Evolutionary conservation across 2,113 vertebrate genomes (phyloP).

Genomic region (Arothron firmamentum): DNA sequence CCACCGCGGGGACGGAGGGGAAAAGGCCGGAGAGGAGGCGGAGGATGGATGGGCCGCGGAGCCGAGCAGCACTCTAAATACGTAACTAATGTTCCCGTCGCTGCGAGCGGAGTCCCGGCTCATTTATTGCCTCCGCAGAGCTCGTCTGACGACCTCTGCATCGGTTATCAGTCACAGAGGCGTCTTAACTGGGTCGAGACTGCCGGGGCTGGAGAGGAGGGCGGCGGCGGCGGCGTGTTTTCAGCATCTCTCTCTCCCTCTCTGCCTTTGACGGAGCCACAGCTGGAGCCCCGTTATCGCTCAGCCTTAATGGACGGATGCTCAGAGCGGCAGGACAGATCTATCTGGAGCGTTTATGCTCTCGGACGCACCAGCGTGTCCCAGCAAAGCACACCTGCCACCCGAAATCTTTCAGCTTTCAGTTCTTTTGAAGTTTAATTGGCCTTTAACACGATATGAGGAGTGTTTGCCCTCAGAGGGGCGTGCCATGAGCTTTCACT

Average conservation of each 20-base stretch:
- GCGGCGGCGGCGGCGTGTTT: slow-evolving; percentile 15
- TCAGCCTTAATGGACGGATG: slow-evolving; percentile 53
- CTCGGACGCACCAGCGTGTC: slow-evolving; percentile 43
- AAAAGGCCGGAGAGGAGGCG: slow-evolving; percentile 7
- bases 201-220: slow-evolving; percentile 42
- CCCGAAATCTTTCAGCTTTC: neutral
- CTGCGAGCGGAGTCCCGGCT: slow-evolving; percentile 54
- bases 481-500: neutral
- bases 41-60: slow-evolving; percentile 42
- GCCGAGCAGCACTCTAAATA: slow-evolving; percentile 66
- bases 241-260: slow-evolving; percentile 22
- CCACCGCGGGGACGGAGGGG: slow-evolving; percentile 1
- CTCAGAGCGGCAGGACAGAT: slow-evolving; percentile 46
- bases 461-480: neutral
- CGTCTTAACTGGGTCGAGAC: slow-evolving; percentile 75
- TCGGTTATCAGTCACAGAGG: slow-evolving; percentile 72
- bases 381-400: slow-evolving; percentile 44
- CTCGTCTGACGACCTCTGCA: slow-evolving; percentile 63
- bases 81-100: slow-evolving; percentile 67
- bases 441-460: neutral
- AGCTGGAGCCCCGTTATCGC: slow-evolving; percentile 67
- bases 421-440: neutral
- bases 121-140: slow-evolving; percentile 77
- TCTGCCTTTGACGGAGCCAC: slow-evolving; percentile 46
- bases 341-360: slow-evolving; percentile 53